These are phyloP conservation scores for Alethe diademata DNA, from an alignment of 2,113 vertebrate genomes.

Conservation along the genomic window DNA sequence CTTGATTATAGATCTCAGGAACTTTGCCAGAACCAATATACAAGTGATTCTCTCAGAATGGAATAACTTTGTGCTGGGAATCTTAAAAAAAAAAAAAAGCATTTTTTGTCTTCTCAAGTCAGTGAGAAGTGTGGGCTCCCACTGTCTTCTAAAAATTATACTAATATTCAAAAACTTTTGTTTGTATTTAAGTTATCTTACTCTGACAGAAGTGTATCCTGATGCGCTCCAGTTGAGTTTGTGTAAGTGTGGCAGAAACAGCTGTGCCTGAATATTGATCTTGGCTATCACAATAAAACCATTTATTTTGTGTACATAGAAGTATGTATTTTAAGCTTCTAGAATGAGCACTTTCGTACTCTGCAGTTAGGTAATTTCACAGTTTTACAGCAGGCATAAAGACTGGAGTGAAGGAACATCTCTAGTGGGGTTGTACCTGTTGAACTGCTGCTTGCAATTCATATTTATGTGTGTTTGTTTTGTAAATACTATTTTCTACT, in stretches of 20 bases:
- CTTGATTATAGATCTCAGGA: neutral
- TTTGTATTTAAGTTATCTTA: neutral
- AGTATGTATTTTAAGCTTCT: neutral
- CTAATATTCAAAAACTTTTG: neutral
- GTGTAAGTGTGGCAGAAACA: neutral
- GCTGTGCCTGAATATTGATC: neutral
- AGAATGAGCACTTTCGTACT: neutral
- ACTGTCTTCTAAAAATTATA: neutral
- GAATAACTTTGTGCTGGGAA: neutral
- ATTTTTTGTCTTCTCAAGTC: neutral
- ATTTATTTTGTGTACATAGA: neutral
- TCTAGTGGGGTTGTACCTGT: neutral
- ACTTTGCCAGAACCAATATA: neutral
- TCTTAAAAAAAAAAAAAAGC: neutral
- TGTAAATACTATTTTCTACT: neutral
- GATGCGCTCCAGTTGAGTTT: neutral
- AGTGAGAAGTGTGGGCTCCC: neutral
- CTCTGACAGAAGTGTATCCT: neutral
- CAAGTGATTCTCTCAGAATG: neutral
- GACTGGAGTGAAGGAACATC: neutral
- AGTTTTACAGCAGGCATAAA: neutral
- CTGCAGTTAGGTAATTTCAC: neutral
- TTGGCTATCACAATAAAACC: neutral
- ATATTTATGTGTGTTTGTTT: neutral
- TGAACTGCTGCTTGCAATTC: neutral